phyloP scores from a whole-genome alignment of 1,140 invertebrate genomes.

The Bombus ignitus region DNA sequence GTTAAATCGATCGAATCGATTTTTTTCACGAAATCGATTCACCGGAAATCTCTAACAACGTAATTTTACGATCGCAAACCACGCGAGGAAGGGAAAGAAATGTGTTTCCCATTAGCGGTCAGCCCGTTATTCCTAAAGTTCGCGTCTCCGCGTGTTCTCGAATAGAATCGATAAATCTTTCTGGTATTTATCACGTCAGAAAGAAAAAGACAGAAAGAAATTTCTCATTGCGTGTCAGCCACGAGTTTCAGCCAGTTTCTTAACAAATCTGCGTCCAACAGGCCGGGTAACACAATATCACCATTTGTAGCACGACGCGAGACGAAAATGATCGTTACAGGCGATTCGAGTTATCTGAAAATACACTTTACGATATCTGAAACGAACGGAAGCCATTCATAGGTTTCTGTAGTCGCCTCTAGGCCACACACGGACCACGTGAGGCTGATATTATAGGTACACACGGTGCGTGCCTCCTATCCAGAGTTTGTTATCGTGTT shows the following conservation, averaged over 20 bases:
- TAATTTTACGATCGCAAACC: conserved; percentile 24
- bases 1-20: not conserved
- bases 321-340: conserved; percentile 41
- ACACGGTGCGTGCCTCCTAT: conserved; percentile 13
- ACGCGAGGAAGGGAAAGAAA: not conserved
- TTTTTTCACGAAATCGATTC: not conserved
- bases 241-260: conserved; percentile 28
- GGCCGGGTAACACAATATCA: conserved; percentile 16
- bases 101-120: conserved; percentile 29
- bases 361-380: conserved; percentile 61
- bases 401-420: conserved; percentile 55
- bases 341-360: conserved; percentile 48
- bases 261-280: conserved; percentile 28
- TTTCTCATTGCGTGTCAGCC: conserved; percentile 43
- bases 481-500: conserved; percentile 72
- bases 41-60: not conserved
- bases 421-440: conserved; percentile 19
- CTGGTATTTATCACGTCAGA: conserved; percentile 13
- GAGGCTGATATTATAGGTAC: not conserved
- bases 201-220: not conserved
- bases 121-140: not conserved
- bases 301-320: conserved; percentile 41
- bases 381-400: conserved; percentile 68
- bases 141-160: not conserved
- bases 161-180: conserved; percentile 40